phyloP scores from a whole-genome alignment of 2,113 vertebrate species.

The Perca flavescens region DNA sequence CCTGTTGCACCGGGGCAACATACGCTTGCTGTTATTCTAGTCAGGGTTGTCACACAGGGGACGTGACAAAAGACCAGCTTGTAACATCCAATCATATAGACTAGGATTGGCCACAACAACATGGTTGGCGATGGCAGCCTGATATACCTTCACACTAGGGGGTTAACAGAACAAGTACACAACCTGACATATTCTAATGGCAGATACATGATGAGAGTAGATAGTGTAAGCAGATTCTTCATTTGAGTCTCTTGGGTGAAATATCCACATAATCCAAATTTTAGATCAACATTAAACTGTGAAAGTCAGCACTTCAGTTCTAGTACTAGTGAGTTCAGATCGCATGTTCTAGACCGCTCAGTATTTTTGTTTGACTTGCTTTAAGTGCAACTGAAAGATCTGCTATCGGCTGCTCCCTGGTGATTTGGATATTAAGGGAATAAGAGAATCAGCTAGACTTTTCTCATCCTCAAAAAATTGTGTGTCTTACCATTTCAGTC shows the following conservation, averaged over 20 bases:
- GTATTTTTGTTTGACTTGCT: neutral
- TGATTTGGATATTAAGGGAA: neutral
- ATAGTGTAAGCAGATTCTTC: neutral
- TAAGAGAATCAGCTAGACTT: neutral
- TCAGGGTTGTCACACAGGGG: slow-evolving; percentile 56
- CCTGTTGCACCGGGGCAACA: slow-evolving; percentile 6
- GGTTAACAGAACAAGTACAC: slow-evolving; percentile 5
- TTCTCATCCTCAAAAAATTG: neutral
- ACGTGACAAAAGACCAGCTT: slow-evolving; percentile 17
- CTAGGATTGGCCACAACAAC: neutral
- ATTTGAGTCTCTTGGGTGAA: neutral
- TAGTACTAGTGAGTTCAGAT: neutral
- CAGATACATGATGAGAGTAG: slow-evolving; percentile 12
- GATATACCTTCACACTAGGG: slow-evolving; percentile 1
- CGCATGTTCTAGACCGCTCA: neutral
- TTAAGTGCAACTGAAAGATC: neutral
- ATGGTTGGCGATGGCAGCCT: slow-evolving; percentile 9
- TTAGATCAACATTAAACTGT: neutral
- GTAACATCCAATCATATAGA: slow-evolving; percentile 9
- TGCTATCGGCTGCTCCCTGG: neutral
- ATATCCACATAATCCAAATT: neutral
- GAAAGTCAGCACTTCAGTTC: neutral
- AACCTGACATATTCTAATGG: neutral
- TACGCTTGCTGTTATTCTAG: slow-evolving; percentile 39
- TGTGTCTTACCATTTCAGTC: neutral